phyloP scores from a whole-genome alignment of 2,888 invertebrate genomes.

The Hemistola chrysoprasaria region DNA sequence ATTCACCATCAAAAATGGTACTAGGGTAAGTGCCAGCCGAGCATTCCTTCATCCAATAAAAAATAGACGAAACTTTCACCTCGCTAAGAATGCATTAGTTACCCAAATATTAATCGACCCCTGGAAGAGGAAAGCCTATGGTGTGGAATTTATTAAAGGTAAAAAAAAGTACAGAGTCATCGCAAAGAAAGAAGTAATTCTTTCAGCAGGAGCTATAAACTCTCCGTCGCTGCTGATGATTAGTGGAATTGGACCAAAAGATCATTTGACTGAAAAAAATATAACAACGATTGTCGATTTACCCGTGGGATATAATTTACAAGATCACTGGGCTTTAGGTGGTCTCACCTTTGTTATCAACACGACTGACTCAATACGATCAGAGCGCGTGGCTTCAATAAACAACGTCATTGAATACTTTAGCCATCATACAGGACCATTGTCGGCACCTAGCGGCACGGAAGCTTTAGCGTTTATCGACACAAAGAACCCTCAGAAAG shows the following conservation, averaged over 20 bases:
- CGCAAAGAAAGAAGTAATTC: slow-evolving; percentile 86
- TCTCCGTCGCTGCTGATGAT: slow-evolving; percentile 92
- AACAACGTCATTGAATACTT: slow-evolving; percentile 79
- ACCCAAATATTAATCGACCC: slow-evolving; percentile 82
- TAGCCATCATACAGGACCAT: slow-evolving; percentile 62
- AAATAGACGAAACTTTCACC: slow-evolving; percentile 83
- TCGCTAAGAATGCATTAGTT: slow-evolving; percentile 81
- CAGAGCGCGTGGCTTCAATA: slow-evolving; percentile 65
- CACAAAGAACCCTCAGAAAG: slow-evolving; percentile 61
- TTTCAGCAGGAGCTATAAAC: slow-evolving; percentile 90
- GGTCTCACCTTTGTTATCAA: slow-evolving; percentile 87
- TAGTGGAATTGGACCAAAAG: slow-evolving; percentile 87
- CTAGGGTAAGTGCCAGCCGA: slow-evolving; percentile 88
- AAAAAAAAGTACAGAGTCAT: slow-evolving; percentile 62
- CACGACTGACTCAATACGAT: slow-evolving; percentile 85
- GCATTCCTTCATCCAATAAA: slow-evolving; percentile 85
- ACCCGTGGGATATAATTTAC: slow-evolving; percentile 88
- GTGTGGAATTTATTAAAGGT: slow-evolving; percentile 80
- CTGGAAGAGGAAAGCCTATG: slow-evolving; percentile 77
- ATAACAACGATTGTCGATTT: slow-evolving; percentile 83
- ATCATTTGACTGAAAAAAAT: slow-evolving; percentile 81
- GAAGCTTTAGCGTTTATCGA: slow-evolving; percentile 81
- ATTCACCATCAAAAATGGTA: slow-evolving; percentile 86
- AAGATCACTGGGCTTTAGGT: slow-evolving; percentile 89
- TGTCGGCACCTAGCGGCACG: slow-evolving; percentile 60